phyloP scores from a whole-genome alignment of 1,140 invertebrate species.

The Cydia strobilella region DNA sequence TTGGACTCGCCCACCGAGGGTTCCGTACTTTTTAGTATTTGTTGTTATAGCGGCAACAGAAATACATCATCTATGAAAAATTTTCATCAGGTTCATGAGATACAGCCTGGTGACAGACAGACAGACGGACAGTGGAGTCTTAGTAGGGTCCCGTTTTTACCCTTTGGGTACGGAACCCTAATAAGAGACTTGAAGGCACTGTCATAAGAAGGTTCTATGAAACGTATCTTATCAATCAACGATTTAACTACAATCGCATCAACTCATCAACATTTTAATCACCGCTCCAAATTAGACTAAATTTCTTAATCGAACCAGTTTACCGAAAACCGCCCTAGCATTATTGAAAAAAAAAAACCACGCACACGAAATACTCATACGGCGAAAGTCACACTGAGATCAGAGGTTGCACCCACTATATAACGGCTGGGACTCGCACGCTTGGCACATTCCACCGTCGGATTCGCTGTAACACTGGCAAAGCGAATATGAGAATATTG shows the following conservation, averaged over 20 bases:
- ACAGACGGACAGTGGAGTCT: no score
- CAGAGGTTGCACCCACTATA: slow-evolving; percentile 66
- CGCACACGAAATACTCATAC: slow-evolving; percentile 53
- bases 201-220: no score
- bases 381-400: slow-evolving; percentile 74
- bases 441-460: slow-evolving; percentile 65
- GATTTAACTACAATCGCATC: background rate
- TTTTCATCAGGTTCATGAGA: no score
- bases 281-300: slow-evolving; percentile 20
- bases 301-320: slow-evolving; percentile 28
- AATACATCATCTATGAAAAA: no score
- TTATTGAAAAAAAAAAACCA: slow-evolving; percentile 42
- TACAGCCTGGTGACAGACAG: no score
- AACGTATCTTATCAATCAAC: background rate
- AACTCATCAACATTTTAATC: slow-evolving; percentile 15
- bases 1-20: no score
- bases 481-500: slow-evolving; percentile 76
- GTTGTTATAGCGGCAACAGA: no score
- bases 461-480: slow-evolving; percentile 69
- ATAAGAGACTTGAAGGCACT: no score
- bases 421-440: slow-evolving; percentile 50
- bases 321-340: slow-evolving; percentile 38
- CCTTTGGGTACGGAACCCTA: no score
- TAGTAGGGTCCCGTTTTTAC: no score
- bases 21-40: no score